Evolutionary conservation across 2,113 vertebrate species (phyloP).

Genomic region (Prionailurus viverrinus): DNA sequence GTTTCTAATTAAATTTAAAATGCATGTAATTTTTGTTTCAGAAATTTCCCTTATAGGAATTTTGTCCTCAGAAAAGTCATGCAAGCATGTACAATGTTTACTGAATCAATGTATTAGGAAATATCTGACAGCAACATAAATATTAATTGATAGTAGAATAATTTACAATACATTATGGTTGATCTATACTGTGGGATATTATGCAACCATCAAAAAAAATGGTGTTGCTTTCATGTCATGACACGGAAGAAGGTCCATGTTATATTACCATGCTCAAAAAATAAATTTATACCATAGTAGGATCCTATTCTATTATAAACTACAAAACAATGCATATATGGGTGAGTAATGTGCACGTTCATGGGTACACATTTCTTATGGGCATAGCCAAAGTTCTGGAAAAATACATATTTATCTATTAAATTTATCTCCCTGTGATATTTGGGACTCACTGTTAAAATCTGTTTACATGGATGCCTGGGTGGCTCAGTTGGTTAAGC

Average conservation of each 20-base stretch:
- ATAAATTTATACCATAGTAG: neutral
- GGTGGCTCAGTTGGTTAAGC: too few relatives aligned
- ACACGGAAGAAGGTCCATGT: neutral
- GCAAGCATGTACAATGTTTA: slow-evolving; percentile 37
- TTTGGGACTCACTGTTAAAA: neutral
- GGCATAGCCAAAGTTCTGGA: neutral
- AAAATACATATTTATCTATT: neutral
- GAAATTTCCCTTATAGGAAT: slow-evolving; percentile 53
- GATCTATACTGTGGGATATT: neutral
- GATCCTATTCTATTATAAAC: slow-evolving; percentile 23
- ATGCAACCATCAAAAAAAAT: neutral
- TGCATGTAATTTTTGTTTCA: slow-evolving; percentile 54
- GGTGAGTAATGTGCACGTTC: neutral
- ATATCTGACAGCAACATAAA: neutral
- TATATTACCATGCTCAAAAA: neutral
- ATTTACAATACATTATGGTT: neutral
- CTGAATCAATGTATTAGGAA: neutral
- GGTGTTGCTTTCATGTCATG: neutral
- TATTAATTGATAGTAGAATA: slow-evolving; percentile 38
- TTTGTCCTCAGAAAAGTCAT: slow-evolving; percentile 31
- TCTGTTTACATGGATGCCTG: neutral
- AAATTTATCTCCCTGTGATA: neutral
- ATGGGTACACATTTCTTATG: neutral
- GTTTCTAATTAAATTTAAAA: slow-evolving; percentile 72
- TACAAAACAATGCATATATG: neutral